Conservation (phyloP, 2,888 invertebrate genomes). For the Aphrophora alni region DNA sequence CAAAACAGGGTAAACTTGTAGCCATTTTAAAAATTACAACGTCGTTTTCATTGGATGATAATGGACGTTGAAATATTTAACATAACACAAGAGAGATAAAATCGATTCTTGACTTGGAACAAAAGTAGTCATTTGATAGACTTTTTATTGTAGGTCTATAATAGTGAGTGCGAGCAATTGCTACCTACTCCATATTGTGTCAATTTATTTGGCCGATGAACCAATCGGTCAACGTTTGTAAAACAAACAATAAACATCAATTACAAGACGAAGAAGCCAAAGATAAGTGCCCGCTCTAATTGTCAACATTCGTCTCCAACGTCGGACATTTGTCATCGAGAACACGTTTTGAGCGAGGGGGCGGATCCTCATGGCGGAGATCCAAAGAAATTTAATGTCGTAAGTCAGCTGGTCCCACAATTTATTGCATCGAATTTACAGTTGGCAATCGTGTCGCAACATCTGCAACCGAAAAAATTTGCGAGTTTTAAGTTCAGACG, state of each 20-base stretch:
- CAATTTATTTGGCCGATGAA: not conserved
- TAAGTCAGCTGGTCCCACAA: not conserved
- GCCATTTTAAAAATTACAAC: too few relatives aligned
- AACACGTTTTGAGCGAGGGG: not conserved
- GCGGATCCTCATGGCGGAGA: constrained; percentile 1
- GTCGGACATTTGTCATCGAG: not conserved
- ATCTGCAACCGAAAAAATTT: constrained; percentile 6
- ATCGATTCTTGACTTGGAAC: not conserved
- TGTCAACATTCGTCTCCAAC: constrained; percentile 3
- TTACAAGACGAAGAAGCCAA: not conserved
- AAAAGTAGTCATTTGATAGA: not conserved
- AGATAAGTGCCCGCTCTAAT: not conserved
- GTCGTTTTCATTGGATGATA: too few relatives aligned
- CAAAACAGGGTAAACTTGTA: too few relatives aligned
- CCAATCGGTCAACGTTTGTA: not conserved
- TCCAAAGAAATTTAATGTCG: constrained; percentile 6
- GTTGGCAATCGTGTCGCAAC: not conserved
- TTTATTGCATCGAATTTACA: constrained; percentile 6
- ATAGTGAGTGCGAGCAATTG: not conserved
- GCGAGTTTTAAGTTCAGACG: not conserved
- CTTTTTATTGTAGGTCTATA: not conserved
- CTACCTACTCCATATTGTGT: not conserved
- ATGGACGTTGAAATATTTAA: not conserved
- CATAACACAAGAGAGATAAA: not conserved
- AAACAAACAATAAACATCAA: not conserved